phyloP scores from a whole-genome alignment of 2,113 vertebrate genomes.

The Aphelocoma coerulescens region DNA sequence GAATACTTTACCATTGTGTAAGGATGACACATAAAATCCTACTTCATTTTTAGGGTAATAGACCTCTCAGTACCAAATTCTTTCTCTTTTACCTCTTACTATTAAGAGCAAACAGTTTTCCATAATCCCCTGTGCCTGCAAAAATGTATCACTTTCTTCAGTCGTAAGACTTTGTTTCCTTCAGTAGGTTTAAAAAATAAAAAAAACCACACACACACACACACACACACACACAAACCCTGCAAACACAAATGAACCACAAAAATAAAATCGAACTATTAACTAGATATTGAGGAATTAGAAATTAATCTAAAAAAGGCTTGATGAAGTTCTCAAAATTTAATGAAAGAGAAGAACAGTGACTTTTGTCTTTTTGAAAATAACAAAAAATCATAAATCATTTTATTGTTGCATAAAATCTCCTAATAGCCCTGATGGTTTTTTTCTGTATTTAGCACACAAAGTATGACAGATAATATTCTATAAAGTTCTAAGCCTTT shows the following conservation, averaged over 20 bases:
- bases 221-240: rapidly evolving
- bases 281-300: background rate
- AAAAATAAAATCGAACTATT: background rate
- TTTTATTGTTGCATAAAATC: background rate
- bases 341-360: background rate
- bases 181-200: background rate
- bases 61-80: background rate
- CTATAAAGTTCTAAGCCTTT: background rate
- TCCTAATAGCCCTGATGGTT: background rate
- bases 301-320: background rate
- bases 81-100: background rate
- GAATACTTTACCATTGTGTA: background rate
- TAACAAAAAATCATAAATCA: background rate
- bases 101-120: background rate
- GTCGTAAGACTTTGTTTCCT: background rate
- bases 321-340: background rate
- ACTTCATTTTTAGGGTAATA: background rate
- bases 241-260: background rate
- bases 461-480: background rate
- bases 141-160: background rate
- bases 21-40: background rate
- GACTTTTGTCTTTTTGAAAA: background rate
- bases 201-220: background rate
- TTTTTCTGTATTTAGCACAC: background rate
- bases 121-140: background rate